These are phyloP conservation scores for Philaethria dido DNA, from an alignment of 2,888 invertebrate species.

Conservation along the genomic window DNA sequence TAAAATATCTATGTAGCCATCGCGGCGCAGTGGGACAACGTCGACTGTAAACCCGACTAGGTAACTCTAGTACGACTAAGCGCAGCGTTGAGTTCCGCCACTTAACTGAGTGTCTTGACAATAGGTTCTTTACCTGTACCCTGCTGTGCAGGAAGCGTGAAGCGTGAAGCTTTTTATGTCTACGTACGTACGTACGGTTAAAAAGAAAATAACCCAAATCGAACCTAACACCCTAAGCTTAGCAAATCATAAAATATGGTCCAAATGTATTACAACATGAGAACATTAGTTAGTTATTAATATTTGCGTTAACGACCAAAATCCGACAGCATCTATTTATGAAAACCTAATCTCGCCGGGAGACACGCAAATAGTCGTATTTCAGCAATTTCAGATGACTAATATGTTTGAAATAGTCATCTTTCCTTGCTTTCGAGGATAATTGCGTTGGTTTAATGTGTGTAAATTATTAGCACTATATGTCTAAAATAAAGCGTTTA, in stretches of 20 bases:
- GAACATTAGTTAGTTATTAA: conserved; percentile 6
- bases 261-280: neutral
- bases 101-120: too few relatives aligned
- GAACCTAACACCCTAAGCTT: too few relatives aligned
- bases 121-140: too few relatives aligned
- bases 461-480: conserved; percentile 33
- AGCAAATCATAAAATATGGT: neutral
- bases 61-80: too few relatives aligned
- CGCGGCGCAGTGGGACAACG: too few relatives aligned
- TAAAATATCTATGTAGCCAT: too few relatives aligned
- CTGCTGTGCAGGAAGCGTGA: too few relatives aligned
- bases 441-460: conserved; percentile 59
- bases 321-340: conserved; percentile 23
- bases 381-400: conserved; percentile 24
- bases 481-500: conserved; percentile 17
- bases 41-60: too few relatives aligned
- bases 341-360: conserved; percentile 23
- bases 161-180: too few relatives aligned
- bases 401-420: conserved; percentile 58
- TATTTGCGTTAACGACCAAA: conserved; percentile 17
- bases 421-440: conserved; percentile 55
- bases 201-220: neutral
- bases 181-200: neutral
- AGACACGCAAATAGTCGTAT: conserved; percentile 23
- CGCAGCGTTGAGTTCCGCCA: too few relatives aligned